Percentiles rank a stretch among this genome's conserved stretches.
phyloP scores from a whole-genome alignment of 1,140 invertebrate genomes.

The Neotoxoptera formosana region DNA sequence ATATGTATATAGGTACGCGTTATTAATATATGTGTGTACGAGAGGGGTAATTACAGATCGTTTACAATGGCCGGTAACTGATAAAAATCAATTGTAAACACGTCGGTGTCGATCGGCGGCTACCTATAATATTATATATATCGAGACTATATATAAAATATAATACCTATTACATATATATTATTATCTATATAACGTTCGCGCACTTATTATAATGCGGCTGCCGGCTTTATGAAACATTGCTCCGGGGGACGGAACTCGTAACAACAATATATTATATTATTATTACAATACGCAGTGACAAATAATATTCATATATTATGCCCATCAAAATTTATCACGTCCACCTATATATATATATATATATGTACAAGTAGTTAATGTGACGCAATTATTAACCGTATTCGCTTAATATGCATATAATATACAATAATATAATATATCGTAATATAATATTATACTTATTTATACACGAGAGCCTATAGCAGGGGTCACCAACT shows the following conservation, averaged over 20 bases:
- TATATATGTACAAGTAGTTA: background rate
- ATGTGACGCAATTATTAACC: background rate
- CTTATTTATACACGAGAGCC: too few species aligned
- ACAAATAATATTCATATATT: too few species aligned
- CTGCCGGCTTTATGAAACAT: background rate
- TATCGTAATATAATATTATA: background rate
- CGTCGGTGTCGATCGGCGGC: background rate
- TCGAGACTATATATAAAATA: background rate
- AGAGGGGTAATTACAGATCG: constrained; percentile 5
- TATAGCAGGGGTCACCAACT: too few species aligned
- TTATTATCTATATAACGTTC: background rate
- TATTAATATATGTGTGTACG: background rate
- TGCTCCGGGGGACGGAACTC: background rate
- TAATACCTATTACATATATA: too few species aligned
- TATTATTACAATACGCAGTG: background rate
- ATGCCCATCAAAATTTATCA: background rate
- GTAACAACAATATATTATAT: background rate
- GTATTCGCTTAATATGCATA: background rate
- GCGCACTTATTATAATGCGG: background rate
- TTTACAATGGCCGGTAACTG: background rate
- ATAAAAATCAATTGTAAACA: constrained; percentile 18
- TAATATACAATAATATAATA: too few species aligned
- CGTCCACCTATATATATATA: background rate
- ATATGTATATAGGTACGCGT: background rate
- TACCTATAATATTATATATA: background rate